Evolutionary conservation across 2,113 vertebrate genomes (phyloP).

Genomic region (Tympanuchus pallidicinctus): DNA sequence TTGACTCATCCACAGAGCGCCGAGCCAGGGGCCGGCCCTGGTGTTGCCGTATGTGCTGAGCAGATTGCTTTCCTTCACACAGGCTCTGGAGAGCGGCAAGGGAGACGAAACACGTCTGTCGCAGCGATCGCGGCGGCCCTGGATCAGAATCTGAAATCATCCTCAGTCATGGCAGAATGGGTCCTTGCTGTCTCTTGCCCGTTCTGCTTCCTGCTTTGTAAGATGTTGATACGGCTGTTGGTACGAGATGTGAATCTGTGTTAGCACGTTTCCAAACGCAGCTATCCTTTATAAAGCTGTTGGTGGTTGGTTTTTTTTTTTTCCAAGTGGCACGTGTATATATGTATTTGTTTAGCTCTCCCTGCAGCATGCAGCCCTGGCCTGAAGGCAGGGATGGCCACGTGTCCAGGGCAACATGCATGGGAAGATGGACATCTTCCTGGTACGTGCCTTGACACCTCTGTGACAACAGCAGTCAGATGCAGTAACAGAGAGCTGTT

Average conservation of each 20-base stretch:
- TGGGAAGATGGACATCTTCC: background rate
- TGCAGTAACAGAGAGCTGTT: no score
- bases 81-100: background rate
- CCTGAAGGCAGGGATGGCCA: background rate
- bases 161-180: fast-evolving
- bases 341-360: background rate
- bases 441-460: background rate
- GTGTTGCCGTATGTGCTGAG: background rate
- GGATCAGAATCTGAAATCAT: background rate
- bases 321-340: background rate
- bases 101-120: background rate
- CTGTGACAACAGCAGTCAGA: background rate
- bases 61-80: background rate
- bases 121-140: fast-evolving
- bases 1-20: background rate
- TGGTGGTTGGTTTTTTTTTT: background rate
- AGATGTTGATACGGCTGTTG: background rate
- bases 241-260: background rate
- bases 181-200: background rate
- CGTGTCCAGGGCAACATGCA: background rate
- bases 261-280: background rate
- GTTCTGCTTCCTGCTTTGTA: background rate
- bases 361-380: background rate
- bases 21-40: background rate
- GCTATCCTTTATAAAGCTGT: background rate